Evolutionary conservation across 1,140 invertebrate genomes (phyloP), one percentile per base, ranked within the genome.

Genomic region (Drosophila lacertosa): DNA sequence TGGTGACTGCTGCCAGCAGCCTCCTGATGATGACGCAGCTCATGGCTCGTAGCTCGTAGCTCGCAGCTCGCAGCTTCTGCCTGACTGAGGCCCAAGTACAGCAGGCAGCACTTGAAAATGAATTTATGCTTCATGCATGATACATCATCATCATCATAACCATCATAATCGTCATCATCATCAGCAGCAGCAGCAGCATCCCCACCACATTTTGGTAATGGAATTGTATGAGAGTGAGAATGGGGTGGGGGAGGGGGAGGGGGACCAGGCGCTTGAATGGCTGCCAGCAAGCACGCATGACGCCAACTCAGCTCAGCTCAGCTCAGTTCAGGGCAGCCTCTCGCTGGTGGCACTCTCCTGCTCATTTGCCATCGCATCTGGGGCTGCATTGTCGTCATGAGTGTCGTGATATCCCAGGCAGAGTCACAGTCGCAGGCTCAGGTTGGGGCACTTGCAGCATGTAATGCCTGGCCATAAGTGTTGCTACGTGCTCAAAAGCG

Each of bases 81-180:
- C 65, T 68, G 63, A 45, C 47, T 69, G 74, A 62, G 73, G 72
- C 62, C 63, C 51, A 63, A 74, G 64, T 74, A 57, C 48, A 74
- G 39, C 44, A 63, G 69, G 80, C 63, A 67, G 74, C 82, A 89
- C 82, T 88, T 88, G 74, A 84, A 84, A 84, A 79, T 84, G 76
- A 88, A 88, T 88, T 88, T 88, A 82, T 88, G 77, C 82, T 78
- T 88, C 82, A 88, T 88, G 82, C 74, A 88, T 88, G 82, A 88
- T 88, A 88, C 82, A 88, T 88, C 77, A 67, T 79, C 81, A 84
- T 74, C 75, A 69, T 44, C 70, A 57, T 26, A 63, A 53, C 47
- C 50, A 57, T 15, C 55, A 65, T 10, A 44, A 67, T 5, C 3
- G 58, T 2, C 47, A 60, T 10, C 16, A 42, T n/a, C 47, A 58